Evolutionary conservation across 2,113 vertebrate genomes (phyloP).

Genomic region (Nerophis lumbriciformis): DNA sequence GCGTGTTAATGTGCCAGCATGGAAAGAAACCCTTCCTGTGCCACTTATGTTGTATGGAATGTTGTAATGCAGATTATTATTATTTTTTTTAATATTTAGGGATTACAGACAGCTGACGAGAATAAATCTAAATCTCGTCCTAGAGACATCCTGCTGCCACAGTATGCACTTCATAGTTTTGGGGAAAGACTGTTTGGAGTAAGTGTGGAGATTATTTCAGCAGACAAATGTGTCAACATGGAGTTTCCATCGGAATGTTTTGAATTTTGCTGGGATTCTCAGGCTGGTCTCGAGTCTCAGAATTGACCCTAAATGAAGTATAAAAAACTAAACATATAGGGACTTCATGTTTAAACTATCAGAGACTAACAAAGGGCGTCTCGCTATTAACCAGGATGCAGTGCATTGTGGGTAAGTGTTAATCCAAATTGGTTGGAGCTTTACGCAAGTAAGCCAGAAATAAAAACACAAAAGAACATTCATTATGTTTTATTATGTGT

Average conservation of each 20-base stretch:
- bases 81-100: background rate
- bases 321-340: background rate
- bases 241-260: constrained; percentile 47
- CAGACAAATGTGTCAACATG: constrained; percentile 24
- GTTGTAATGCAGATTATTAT: background rate
- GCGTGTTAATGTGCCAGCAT: constrained; percentile 20
- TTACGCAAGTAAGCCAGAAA: background rate
- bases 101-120: background rate
- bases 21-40: constrained; percentile 7
- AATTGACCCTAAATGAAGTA: constrained; percentile 1
- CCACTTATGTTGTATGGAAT: background rate
- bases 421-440: background rate
- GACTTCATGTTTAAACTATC: background rate
- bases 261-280: constrained; percentile 51
- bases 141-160: background rate
- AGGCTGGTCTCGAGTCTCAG: constrained; percentile 9
- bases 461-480: too few relatives aligned
- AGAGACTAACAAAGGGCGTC: background rate
- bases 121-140: constrained; percentile 8
- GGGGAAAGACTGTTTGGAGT: constrained; percentile 4
- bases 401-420: background rate
- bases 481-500: too few relatives aligned
- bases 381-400: background rate
- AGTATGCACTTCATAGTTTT: constrained; percentile 3
- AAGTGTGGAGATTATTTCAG: constrained; percentile 26